Percentiles rank a stretch among this genome's conserved stretches.
phyloP scores from a whole-genome alignment of 2,797 vertebrate species.

The Meriones psammophilus region DNA sequence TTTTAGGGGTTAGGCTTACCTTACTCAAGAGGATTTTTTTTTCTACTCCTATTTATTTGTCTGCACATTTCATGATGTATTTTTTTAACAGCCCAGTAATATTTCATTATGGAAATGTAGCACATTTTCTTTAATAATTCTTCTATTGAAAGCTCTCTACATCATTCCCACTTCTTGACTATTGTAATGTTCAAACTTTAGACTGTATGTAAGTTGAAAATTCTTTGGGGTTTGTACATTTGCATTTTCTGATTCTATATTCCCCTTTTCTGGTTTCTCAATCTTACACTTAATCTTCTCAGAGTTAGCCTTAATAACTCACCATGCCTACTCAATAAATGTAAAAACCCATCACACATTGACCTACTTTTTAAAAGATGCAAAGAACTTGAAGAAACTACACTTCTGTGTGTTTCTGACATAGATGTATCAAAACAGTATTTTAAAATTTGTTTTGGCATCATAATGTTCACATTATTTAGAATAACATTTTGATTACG shows the following conservation, averaged over 20 bases:
- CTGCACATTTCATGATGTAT: not conserved
- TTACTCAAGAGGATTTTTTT: not conserved
- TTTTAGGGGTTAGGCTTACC: not conserved
- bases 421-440: not conserved
- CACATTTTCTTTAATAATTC: not conserved
- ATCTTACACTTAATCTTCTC: not conserved
- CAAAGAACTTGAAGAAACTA: not conserved
- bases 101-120: not conserved
- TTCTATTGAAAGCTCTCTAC: not conserved
- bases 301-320: not conserved
- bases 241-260: not conserved
- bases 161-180: not conserved
- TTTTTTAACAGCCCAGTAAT: not conserved
- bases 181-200: not conserved
- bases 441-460: not conserved
- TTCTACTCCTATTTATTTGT: too few relatives aligned
- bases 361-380: not conserved
- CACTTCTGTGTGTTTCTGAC: not conserved
- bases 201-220: not conserved
- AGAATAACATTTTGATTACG: not conserved
- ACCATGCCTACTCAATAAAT: not conserved
- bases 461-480: not conserved
- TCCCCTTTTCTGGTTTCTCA: not conserved
- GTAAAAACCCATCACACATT: not conserved
- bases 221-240: not conserved